Evolutionary conservation across 2,797 vertebrate genomes (phyloP), one percentile per base, ranked within the genome.

Genomic region (Pseudochromis fuscus): DNA sequence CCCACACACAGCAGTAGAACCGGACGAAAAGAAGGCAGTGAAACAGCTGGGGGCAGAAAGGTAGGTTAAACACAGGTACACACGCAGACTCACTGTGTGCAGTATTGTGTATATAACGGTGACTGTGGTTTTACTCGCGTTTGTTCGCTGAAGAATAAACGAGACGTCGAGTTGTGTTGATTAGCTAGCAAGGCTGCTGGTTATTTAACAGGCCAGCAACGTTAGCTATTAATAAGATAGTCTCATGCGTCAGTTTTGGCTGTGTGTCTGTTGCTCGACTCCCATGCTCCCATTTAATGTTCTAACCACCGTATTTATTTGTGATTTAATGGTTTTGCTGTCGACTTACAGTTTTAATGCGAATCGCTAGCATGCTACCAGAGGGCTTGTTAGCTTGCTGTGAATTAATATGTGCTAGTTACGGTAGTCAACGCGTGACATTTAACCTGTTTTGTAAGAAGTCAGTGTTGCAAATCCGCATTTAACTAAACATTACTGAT

Each of bases 361-460:
- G 11, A n/a, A 21, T 12, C 12, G 11, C 0, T 23, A 44, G 23
- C 23, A 4, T 40, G 35, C 27, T 31, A 4, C 23, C 4, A 31
- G 2, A 7, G 10, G 15, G 18, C 21, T 7, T 21, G 45, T 67
- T 75, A 59, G 75, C 71, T 23, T 7, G 40, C 4, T 62, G 15
- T 53, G 9, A n/a, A 7, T 5, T 27, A 38, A 6, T 53, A 23
- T 19, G 6, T 23, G 67, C 25, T 66, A 37, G 42, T 31, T 45
- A 8, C 4, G n/a, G 1, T 21, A 10, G 12, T 44, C 12, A 57
- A 7, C n/a, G 55, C 11, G 11, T 46, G 45, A 57, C 68, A 53
- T 66, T 71, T 72, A 69, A 79, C 58, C 48, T 66, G 74, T 82
- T 82, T 84, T 84, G 51, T 59, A 68, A 77, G 58, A 68, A 77